Evolutionary conservation across 1,140 invertebrate genomes (phyloP).

Genomic region (Drosophila parvula): DNA sequence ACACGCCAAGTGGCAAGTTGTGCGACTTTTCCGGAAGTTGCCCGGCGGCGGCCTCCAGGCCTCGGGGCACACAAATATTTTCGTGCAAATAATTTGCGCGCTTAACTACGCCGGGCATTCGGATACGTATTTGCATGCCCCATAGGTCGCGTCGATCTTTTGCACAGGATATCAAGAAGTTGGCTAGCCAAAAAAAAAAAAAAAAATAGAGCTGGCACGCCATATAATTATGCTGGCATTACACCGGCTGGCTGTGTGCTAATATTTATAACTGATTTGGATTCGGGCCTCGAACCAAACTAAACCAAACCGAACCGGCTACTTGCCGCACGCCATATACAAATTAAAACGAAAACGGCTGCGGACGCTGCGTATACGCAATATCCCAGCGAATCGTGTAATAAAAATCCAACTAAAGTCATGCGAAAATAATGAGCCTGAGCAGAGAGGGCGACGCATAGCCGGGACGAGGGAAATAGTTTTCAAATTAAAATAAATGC

Average conservation of each 20-base stretch:
- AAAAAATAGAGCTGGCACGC: slow-evolving; percentile 9
- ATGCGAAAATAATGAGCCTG: slow-evolving; percentile 77
- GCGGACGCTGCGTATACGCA: slow-evolving; percentile 73
- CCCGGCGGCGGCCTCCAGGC: slow-evolving; percentile 43
- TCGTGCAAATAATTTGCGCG: slow-evolving; percentile 81
- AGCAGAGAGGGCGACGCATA: slow-evolving; percentile 24
- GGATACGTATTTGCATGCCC: slow-evolving; percentile 64
- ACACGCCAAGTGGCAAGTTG: slow-evolving; percentile 78
- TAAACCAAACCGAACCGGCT: slow-evolving; percentile 3
- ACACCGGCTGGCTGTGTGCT: slow-evolving; percentile 41
- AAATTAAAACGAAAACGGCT: slow-evolving; percentile 72
- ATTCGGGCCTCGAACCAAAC: slow-evolving; percentile 8
- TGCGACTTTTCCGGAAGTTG: slow-evolving; percentile 62
- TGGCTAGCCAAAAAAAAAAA: slow-evolving; percentile 19
- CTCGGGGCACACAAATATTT: slow-evolving; percentile 66
- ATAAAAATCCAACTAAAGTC: slow-evolving; percentile 79
- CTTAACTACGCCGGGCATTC: slow-evolving; percentile 73
- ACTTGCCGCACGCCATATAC: slow-evolving; percentile 63
- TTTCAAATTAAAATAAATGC: slow-evolving; percentile 83
- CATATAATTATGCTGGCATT: slow-evolving; percentile 77
- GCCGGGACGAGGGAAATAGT: slow-evolving; percentile 62
- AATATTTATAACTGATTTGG: slow-evolving; percentile 72
- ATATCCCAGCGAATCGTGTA: slow-evolving; percentile 59
- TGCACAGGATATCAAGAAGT: slow-evolving; percentile 48
- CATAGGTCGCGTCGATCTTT: slow-evolving; percentile 17